Base-by-base conservation (phyloP, 1,140 invertebrate genomes). In the honey bee (Apis mellifera) region DNA sequence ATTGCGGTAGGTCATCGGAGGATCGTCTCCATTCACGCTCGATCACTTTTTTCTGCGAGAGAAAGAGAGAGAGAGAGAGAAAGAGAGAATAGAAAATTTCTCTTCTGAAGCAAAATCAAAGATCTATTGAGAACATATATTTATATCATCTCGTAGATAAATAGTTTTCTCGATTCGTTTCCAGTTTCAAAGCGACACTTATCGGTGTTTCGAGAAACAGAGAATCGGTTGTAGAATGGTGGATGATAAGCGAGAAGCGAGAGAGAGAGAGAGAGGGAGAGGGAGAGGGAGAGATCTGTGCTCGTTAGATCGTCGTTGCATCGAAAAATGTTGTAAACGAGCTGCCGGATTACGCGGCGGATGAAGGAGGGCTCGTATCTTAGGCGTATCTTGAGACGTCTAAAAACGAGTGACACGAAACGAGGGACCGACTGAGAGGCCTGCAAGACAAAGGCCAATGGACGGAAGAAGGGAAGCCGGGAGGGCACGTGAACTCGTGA, bases 401-500 rank as follows among this genome's bases (percentile, higher is more conserved):
- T 82, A 76, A 76, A 69, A 80, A 70, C 70, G 76, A 78, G 77
- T 64, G 73, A 83, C 26, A 76, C 57, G 66, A 66, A 79, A 64
- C 32, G 64, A 76, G 54, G 42, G 78, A 57, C 69, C 60, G 78
- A 83, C 59, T 66, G 57, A 60, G 78, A 73, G 68, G n/a, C 19
- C 17, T 12, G 21, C 0, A 48, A 64, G 55, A 71, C 75, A 79
- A 79, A 71, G 52, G 76, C 7, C 54, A n/a, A n/a, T 50, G 17
- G 3, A 9, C 48, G 23, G 21, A 17, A 32, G 59, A 60, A 42
- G 32, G n/a, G 21, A 60, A 60, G 2, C 12, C 17, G 21, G 21
- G 11, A n/a, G 19, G 32, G 7, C 23, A 52, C n/a, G 32, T 52
- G 59, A 75, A 65, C 19, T 23, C 17, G 12, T 55, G 9, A 11